Conservation (phyloP, 2,797 vertebrate species). For the Pseudochirops cupreus region DNA sequence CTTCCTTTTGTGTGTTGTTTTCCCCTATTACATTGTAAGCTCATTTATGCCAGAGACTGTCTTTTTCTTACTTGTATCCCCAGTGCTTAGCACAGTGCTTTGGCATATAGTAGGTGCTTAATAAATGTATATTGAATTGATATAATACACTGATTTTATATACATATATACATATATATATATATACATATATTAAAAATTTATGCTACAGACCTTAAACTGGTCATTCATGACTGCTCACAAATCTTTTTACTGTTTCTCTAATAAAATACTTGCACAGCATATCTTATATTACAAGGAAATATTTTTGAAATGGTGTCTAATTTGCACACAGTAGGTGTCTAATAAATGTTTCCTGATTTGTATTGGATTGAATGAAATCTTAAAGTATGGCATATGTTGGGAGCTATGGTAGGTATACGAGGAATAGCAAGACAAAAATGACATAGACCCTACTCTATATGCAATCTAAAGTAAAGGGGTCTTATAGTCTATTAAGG, state of each 20-base stretch:
- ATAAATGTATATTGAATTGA: background rate
- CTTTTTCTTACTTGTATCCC: background rate
- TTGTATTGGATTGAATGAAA: background rate
- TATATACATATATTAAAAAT: background rate
- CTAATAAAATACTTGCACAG: background rate
- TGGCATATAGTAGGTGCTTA: background rate
- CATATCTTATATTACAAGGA: background rate
- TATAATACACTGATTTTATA: background rate
- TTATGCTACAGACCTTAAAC: background rate
- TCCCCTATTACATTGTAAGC: background rate
- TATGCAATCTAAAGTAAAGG: background rate
- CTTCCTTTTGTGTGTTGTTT: background rate
- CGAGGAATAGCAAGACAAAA: background rate
- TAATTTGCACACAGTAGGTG: background rate
- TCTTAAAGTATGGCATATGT: background rate
- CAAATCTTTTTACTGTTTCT: background rate
- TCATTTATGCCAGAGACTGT: background rate
- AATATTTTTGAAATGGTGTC: background rate
- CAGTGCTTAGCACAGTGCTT: background rate
- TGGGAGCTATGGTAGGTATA: background rate
- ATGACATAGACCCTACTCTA: background rate
- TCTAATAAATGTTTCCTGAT: background rate
- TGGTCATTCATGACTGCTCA: background rate
- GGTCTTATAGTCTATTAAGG: background rate
- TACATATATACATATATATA: background rate